Evolutionary conservation across 2,797 vertebrate genomes (phyloP), one percentile per base, ranked within the genome.

Genomic region (Naso thynnoides): DNA sequence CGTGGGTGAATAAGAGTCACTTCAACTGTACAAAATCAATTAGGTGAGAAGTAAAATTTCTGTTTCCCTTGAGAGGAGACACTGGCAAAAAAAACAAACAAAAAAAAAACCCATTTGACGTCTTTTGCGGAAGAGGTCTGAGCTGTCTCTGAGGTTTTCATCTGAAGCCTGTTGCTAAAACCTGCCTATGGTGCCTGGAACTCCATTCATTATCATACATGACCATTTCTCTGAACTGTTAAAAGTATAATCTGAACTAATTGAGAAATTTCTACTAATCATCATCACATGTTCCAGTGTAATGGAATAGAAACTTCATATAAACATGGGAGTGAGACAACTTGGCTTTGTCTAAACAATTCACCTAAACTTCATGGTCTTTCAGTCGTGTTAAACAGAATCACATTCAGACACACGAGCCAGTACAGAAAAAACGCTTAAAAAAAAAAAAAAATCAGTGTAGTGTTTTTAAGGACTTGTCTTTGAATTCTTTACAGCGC

Each of bases 381-480:
- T 77, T 64, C 64, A 77, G 67, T 70, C 62, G 27, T 38, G 33
- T 77, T 62, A 57, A 67, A 81, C 53, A 74, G 21, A 49, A 72
- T 77, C 72, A 76, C 71, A 84, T 78, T 78, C 65, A 76, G 68
- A 81, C 15, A 4, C 56, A 77, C 39, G 47, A 60, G 56, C 45
- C n/a, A 59, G 77, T 50, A 81, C 21, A 86, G 31, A 73, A 26
- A 54, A 48, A 19, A 48, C 7, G 6, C 9, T 33, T 33, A 48
- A 10, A 48, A 31, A 15, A 18, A 53, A 31, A 31, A 15, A n/a
- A 64, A 53, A 68, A 58, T 77, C 73, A 82, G 62, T 81, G 81
- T 90, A 91, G 88, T 91, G 91, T 87, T 85, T 87, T 70, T 24
- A 67, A 59, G 60, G 68, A 81, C 48, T 79, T 58, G 41, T 74